A percentile compares a stretch with the other conserved stretches of the same genome.
phyloP scores from a whole-genome alignment of 2,888 invertebrate genomes.

The Nomada ruficornis region DNA sequence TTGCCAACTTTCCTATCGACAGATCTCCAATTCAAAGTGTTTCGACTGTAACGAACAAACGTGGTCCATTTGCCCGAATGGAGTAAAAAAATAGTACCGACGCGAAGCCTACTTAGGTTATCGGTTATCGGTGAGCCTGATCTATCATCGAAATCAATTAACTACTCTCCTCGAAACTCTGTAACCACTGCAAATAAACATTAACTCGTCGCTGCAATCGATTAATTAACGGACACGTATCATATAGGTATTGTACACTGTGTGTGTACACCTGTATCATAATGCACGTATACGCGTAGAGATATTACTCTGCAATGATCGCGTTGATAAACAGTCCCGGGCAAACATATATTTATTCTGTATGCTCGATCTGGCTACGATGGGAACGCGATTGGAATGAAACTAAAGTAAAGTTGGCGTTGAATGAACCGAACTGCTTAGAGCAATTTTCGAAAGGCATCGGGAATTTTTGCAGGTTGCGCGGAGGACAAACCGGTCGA shows the following conservation, averaged over 20 bases:
- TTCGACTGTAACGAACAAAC: too few relatives aligned
- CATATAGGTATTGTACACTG: too few relatives aligned
- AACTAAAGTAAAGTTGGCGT: slow-evolving; percentile 3
- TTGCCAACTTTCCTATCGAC: too few relatives aligned
- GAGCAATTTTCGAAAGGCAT: slow-evolving; percentile 25
- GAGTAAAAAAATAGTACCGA: too few relatives aligned
- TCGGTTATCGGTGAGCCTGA: too few relatives aligned
- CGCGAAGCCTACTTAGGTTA: too few relatives aligned
- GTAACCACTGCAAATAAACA: neutral
- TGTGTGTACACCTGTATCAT: too few relatives aligned
- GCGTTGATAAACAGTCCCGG: neutral
- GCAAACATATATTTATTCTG: neutral
- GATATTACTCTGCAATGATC: neutral
- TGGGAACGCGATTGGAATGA: neutral
- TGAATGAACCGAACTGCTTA: neutral
- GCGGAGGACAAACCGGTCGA: slow-evolving; percentile 5
- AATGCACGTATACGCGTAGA: too few relatives aligned
- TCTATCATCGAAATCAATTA: slow-evolving; percentile 2
- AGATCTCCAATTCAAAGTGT: neutral
- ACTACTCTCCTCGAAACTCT: neutral
- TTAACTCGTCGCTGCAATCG: slow-evolving; percentile 4
- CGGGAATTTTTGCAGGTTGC: neutral
- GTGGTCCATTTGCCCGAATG: slow-evolving; percentile 7
- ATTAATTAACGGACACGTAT: neutral
- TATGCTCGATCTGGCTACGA: neutral